Conservation (phyloP, 1,140 invertebrate species). For the Ips typographus region DNA sequence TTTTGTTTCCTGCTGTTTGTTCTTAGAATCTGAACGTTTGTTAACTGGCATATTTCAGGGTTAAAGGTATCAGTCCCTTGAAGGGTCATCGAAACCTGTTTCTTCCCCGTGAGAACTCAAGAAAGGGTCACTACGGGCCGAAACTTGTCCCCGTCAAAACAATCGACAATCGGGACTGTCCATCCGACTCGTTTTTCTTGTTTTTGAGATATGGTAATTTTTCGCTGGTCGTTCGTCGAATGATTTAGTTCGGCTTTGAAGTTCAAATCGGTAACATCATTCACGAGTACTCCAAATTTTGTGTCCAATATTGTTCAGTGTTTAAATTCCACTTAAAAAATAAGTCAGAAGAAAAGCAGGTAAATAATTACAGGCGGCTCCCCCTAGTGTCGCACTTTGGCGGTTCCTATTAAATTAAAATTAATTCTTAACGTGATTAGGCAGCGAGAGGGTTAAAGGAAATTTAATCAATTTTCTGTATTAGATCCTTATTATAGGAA, state of each 20-base stretch:
- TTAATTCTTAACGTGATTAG: slow-evolving; percentile 36
- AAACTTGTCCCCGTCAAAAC: slow-evolving; percentile 17
- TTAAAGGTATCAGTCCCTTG: neutral
- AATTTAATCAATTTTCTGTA: slow-evolving; percentile 37
- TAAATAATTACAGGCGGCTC: neutral
- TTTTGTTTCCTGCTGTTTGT: too few species aligned
- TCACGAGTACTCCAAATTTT: neutral
- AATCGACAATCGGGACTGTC: slow-evolving; percentile 5
- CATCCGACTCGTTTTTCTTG: slow-evolving; percentile 29
- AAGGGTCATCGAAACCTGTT: slow-evolving; percentile 16
- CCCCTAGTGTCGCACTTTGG: slow-evolving; percentile 18
- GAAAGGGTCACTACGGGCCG: slow-evolving; percentile 17
- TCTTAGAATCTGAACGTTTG: too few species aligned
- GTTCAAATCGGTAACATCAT: slow-evolving; percentile 21
- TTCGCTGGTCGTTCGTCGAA: slow-evolving; percentile 7
- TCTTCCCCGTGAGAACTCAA: slow-evolving; percentile 25
- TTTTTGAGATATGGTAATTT: slow-evolving; percentile 30
- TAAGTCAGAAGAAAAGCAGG: too few species aligned
- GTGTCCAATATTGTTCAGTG: too few species aligned
- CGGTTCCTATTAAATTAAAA: slow-evolving; percentile 36
- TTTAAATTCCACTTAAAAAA: too few species aligned
- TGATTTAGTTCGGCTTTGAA: slow-evolving; percentile 26
- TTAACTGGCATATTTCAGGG: too few species aligned
- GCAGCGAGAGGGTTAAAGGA: slow-evolving; percentile 26
- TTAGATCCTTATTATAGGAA: slow-evolving; percentile 38